Evolutionary conservation across 2,797 vertebrate species (phyloP), one percentile per base, ranked within the genome.

Genomic region (Mus minutoides): DNA sequence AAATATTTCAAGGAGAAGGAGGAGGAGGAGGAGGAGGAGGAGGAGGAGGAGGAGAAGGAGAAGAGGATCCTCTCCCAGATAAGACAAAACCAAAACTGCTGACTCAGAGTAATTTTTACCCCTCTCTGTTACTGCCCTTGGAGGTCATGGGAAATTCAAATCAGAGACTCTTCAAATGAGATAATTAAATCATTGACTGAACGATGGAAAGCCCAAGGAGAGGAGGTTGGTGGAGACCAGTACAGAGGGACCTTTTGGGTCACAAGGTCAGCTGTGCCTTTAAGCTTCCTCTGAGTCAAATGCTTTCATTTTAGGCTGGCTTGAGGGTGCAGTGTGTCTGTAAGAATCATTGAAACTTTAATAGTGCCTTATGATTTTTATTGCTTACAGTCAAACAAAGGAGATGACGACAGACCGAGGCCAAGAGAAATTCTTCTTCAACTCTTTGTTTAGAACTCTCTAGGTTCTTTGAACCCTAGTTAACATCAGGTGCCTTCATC

Each of bases 71-170:
- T 31, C 67, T 86, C 17, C 24, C 24, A n/a, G 7, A 24, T 77
- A 87, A 88, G n/a, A 46, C 16, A 75, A 69, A 94, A 71, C 26
- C 29, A 76, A 75, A 95, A 85, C 80, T 87, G n/a, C 37, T 89
- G 83, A 34, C 3, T 22, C 26, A 19, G 46, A 85, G 37, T 94
- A 26, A 77, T 46, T 76, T 95, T 94, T 90, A 12, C 16, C 89
- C 54, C 83, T 31, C 2, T 52, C 2, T 5, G 76, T 58, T 4
- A 54, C 40, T 5, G 79, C 13, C n/a, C 56, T 94, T 86, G 85
- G 60, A 90, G 96, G 91, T 86, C 17, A 90, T 10, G 22, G 31
- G 60, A 90, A 90, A 9, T 19, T 83, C 54, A 88, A 73, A 85
- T 82, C 86, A 62, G 90, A 88, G 24, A 62, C 85, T 86, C 88